These are phyloP conservation scores for Lapara coniferarum DNA, from an alignment of 2,888 invertebrate species.

Conservation along the genomic window DNA sequence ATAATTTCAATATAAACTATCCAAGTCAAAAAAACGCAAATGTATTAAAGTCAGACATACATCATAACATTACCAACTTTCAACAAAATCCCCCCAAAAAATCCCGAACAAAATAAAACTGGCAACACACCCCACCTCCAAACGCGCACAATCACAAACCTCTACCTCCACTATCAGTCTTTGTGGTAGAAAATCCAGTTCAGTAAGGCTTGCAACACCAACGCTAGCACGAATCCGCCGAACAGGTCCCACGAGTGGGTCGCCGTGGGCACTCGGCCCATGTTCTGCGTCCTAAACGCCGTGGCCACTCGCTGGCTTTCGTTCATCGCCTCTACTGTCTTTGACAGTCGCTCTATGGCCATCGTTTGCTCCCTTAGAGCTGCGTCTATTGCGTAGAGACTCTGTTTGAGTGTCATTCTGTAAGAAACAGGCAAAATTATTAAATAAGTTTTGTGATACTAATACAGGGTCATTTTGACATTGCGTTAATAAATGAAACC, in stretches of 20 bases:
- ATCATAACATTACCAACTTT: too few relatives aligned
- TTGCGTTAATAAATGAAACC: too few relatives aligned
- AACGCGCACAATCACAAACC: neutral
- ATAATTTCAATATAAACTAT: too few relatives aligned
- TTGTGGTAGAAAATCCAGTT: conserved; percentile 72
- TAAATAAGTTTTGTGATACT: too few relatives aligned
- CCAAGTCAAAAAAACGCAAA: too few relatives aligned
- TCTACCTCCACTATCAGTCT: conserved; percentile 52
- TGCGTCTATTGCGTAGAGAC: conserved; percentile 75
- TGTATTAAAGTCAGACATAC: too few relatives aligned
- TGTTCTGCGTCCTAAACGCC: conserved; percentile 46
- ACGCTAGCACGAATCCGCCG: conserved; percentile 67
- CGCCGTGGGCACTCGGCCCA: conserved; percentile 48
- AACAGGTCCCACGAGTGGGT: conserved; percentile 70
- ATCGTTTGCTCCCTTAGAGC: conserved; percentile 78
- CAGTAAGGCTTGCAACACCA: conserved; percentile 67
- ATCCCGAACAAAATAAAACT: conserved; percentile 1
- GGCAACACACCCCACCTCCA: neutral
- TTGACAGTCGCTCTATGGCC: conserved; percentile 70
- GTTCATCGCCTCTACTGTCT: conserved; percentile 54
- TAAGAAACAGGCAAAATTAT: conserved; percentile 27
- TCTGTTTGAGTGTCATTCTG: conserved; percentile 76
- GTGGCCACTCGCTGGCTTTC: conserved; percentile 49
- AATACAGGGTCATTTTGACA: too few relatives aligned
- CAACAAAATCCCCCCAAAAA: too few relatives aligned